Base-by-base conservation (phyloP, 2,113 vertebrate species). In the Brachyhypopomus occidentalis region DNA sequence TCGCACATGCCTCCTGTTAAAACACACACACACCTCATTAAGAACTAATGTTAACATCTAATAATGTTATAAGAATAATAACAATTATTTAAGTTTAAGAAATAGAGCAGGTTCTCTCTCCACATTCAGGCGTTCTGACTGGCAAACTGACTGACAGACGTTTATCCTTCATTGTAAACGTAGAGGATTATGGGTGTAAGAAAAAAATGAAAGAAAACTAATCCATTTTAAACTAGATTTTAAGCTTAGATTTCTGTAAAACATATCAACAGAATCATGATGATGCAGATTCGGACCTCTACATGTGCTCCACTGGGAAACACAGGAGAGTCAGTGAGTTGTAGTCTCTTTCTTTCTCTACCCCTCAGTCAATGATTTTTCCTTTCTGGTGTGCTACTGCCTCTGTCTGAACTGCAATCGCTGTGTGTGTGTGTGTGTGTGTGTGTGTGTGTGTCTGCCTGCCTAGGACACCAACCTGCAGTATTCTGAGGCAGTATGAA, bases 1-100 rank as follows among this genome's bases (percentile, higher is more conserved):
- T 93, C 88, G 84, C 83, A 89, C 93, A 94, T 94, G 80, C 88
- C 91, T 88, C 90, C 89, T 84, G 66, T 85, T 58, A 64, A 79
- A 77, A 70, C 17, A 74, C 25, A 34, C 16, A 38, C 63, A 34
- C 19, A n/a, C 3, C 64, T n/a, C 8, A 70, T 70, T 38, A 67
- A 30, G 7, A 38, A 19, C 0, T 1, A 14, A 3, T 16, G 20
- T 80, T 34, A 73, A 30, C 48, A 34, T 8, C 60, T 14, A 63
- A 17, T n/a, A 67, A 16, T 20, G 30, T 27, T 66, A 30, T 30
- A 30, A 30, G 30, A 30, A 30, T 30, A n/a, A n/a, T n/a, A n/a
- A n/a, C n/a, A n/a, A n/a, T n/a, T n/a, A n/a, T n/a, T 5, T 30
- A 34, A 14, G 14, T 27, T 77, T 5, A 12, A 4, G 16, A 38